Evolutionary conservation across 2,797 vertebrate species (phyloP), one percentile per base, ranked within the genome.

Genomic region (Eremophila alpestris): DNA sequence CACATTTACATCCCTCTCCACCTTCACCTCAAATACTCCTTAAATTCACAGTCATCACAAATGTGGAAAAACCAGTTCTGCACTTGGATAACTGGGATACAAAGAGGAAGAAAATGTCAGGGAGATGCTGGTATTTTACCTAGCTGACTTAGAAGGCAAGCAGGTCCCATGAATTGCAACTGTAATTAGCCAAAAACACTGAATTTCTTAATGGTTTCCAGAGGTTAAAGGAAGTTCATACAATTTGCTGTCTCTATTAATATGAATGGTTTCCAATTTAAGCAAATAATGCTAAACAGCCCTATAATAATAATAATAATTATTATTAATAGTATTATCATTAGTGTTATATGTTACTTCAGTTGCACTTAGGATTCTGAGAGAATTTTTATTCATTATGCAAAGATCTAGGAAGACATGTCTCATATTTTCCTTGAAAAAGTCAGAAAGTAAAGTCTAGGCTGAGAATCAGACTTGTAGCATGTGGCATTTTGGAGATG

Each of bases 201-300:
- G 73, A 76, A 69, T 83, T 95, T 91, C 70, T 56, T 87, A 59
- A 63, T 86, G 45, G 10, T 52, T 93, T 88, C 52, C 67, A 88
- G 65, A 96, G 79, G 85, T 91, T 82, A 91, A 79, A 95, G 83
- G 85, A 90, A 91, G 90, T 96, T 95, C 77, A 86, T 81, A 59
- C 58, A 88, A 48, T 91, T 92, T 91, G 4, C 74, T 91, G 43
- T 48, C 67, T 88, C 23, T 41, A 86, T 93, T 83, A 73, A 83
- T 83, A 93, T 52, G 77, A 84, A 76, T 76, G 36, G 59, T 65
- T 90, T 95, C 83, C 41, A 78, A 79, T 94, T 91, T 90, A 76
- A 86, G 77, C 80, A 90, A 91, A 86, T 84, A 95, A 91, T 84
- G 45, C 32, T 34, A 71, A 89, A 75, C 41, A 81, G 30, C 15